Base-by-base conservation (phyloP, 30 jellyfish, hydroid and myxozoan genomes). In the Clytia hemisphaerica region DNA sequence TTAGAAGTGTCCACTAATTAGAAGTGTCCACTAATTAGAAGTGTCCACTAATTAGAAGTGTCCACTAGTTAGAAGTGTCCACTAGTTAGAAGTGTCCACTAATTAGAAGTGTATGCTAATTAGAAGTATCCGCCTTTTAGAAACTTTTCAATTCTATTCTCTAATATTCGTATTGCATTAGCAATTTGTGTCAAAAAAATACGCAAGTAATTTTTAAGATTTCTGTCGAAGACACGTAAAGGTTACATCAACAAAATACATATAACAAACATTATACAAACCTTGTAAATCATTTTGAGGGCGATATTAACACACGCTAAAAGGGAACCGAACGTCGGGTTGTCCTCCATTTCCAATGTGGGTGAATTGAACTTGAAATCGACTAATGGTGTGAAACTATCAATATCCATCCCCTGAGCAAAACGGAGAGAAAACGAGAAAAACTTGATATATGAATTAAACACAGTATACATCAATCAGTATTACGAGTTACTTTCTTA, bases 251-350 rank as follows among this genome's bases (percentile, higher is more conserved):
- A 0, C 28, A 0, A 21, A 51, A 51, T 0, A 10, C 10, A 57
- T 57, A 57, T 4, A 1, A 57, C 27, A 12, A 7, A 6, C 5
- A 29, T 16, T n/a, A 31, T 18, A 26, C 15, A 30, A 33, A 76
- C 89, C 80, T 65, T 72, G 28, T 40, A 59, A 4, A 82, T 21
- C 6, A 82, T 46, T 40, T 74, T 64, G 58, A 73, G 71, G 53
- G 80, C 62, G 15, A 55, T 58, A 30, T 74, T 72, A 0, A 65
- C 33, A 19, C 78, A 82, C 4, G 94, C 72, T 6, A 82, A 54
- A 33, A 82, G 63, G 0, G 94, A 63, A 1, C 94, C 94, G 44
- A 82, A 82, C 3, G 82, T 65, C 24, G 87, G 57, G 7, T 66
- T 47, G 4, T 61, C 4, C 25, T 34, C 30, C 25, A 59, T 73